Conservation (phyloP, 2,797 vertebrate species). For the Neosilurus mollespiculum region DNA sequence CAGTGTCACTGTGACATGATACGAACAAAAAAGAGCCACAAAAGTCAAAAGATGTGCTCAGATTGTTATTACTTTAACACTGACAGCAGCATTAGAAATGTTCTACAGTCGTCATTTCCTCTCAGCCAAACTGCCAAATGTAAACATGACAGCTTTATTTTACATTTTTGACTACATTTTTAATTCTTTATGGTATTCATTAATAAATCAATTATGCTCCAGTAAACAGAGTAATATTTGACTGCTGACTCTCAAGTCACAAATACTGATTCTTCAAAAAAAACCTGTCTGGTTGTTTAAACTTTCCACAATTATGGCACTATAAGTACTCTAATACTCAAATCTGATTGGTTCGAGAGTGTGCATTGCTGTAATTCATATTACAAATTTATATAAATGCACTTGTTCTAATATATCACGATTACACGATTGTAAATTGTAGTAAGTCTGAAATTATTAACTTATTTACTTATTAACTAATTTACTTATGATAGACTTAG, state of each 20-base stretch:
- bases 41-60: slow-evolving; percentile 6
- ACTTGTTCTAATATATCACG: background rate
- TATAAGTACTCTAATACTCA: background rate
- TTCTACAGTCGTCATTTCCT: background rate
- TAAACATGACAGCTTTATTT: background rate
- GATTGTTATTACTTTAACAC: background rate
- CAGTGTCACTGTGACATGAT: background rate
- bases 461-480: too few species aligned
- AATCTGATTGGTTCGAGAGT: background rate
- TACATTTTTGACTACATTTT: background rate
- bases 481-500: too few species aligned
- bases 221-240: background rate
- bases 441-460: too few species aligned
- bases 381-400: background rate
- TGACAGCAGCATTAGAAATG: background rate
- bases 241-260: background rate
- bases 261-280: background rate
- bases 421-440: background rate
- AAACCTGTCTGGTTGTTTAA: background rate
- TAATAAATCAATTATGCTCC: background rate
- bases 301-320: background rate
- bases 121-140: background rate
- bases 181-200: background rate
- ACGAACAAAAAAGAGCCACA: background rate
- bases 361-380: background rate